Evolutionary conservation across 2,888 invertebrate species (phyloP).

Genomic region (Neoaliturus tenellus): DNA sequence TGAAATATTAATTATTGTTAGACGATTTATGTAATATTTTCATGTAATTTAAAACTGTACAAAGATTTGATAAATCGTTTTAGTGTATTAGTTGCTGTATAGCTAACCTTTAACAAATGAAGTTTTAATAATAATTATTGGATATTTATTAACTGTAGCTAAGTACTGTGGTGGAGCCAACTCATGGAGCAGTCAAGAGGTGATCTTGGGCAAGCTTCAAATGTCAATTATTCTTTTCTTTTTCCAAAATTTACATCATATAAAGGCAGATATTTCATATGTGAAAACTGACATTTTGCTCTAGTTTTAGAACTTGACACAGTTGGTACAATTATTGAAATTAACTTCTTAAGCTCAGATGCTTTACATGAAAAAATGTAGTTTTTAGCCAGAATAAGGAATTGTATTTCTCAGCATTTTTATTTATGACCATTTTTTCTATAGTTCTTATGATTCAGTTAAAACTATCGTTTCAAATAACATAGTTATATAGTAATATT

Average conservation of each 20-base stretch:
- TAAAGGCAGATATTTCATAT: neutral
- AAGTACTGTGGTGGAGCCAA: slow-evolving; percentile 16
- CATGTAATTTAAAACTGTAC: slow-evolving; percentile 54
- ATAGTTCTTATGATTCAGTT: too few species aligned
- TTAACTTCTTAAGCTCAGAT: too few species aligned
- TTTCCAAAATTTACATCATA: neutral
- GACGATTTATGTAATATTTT: slow-evolving; percentile 56
- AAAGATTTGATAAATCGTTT: slow-evolving; percentile 48
- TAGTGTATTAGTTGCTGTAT: slow-evolving; percentile 42
- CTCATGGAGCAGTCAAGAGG: neutral
- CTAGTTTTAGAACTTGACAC: neutral
- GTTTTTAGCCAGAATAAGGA: too few species aligned
- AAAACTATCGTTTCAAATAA: too few species aligned
- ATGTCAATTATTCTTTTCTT: slow-evolving; percentile 6
- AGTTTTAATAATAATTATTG: slow-evolving; percentile 49
- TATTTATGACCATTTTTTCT: too few species aligned
- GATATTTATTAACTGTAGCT: slow-evolving; percentile 40
- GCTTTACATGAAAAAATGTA: too few species aligned
- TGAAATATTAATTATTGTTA: slow-evolving; percentile 58
- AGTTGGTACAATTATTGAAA: too few species aligned
- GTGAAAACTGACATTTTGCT: neutral
- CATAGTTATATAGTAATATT: neutral
- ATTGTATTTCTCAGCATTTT: too few species aligned
- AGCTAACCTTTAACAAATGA: slow-evolving; percentile 56
- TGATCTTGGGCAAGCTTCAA: neutral